Conservation (phyloP, 2,113 vertebrate genomes). For the Helogale parvula region DNA sequence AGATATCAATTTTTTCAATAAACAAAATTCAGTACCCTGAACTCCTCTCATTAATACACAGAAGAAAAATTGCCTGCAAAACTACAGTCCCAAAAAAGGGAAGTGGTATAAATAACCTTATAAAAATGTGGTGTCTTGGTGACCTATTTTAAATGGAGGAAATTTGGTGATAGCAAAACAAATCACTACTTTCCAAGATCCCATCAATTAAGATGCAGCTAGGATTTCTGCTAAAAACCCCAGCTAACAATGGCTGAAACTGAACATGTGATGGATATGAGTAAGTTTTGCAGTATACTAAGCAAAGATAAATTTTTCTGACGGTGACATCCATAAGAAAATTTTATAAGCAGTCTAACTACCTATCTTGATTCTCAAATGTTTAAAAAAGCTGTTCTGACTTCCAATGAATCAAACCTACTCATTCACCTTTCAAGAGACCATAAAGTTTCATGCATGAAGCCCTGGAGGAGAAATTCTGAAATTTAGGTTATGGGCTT, state of each 20-base stretch:
- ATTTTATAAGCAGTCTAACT: constrained; percentile 73
- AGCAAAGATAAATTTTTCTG: constrained; percentile 70
- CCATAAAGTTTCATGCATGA: constrained; percentile 72
- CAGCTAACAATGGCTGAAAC: constrained; percentile 53
- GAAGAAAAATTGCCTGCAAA: constrained; percentile 70
- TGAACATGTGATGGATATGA: constrained; percentile 38
- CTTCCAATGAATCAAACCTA: constrained; percentile 74
- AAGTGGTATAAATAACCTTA: constrained; percentile 68
- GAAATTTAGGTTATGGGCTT: constrained; percentile 50
- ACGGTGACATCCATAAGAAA: constrained; percentile 71
- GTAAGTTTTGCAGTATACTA: constrained; percentile 16
- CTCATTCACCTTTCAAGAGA: constrained; percentile 75
- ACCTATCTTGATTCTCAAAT: constrained; percentile 71
- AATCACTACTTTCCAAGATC: constrained; percentile 50
- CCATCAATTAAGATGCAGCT: constrained; percentile 45
- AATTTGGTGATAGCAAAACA: constrained; percentile 66
- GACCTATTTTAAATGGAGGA: constrained; percentile 75
- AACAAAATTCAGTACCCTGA: constrained; percentile 59
- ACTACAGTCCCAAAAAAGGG: constrained; percentile 10
- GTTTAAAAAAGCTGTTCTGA: constrained; percentile 76
- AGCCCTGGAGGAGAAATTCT: constrained; percentile 65
- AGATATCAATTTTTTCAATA: constrained; percentile 57
- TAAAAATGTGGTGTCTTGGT: constrained; percentile 67
- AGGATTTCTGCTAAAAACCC: constrained; percentile 48
- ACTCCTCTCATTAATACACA: constrained; percentile 64